Conservation (phyloP, 2,113 vertebrate species). For the Daubentonia madagascariensis region DNA sequence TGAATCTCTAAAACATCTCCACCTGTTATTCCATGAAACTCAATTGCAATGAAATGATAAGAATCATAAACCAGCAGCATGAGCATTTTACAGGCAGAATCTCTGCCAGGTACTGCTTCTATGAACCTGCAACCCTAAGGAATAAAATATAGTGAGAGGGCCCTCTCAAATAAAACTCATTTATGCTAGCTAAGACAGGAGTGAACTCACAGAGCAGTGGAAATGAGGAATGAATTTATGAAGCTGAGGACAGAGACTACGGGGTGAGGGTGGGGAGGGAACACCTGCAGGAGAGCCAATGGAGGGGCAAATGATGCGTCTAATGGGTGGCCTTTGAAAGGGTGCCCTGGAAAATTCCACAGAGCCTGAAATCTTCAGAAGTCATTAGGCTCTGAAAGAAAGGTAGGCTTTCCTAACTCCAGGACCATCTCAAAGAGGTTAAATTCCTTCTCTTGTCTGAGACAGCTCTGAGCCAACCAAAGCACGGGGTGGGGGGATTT, state of each 20-base stretch:
- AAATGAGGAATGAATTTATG: constrained; percentile 11
- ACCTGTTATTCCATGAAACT: constrained; percentile 41
- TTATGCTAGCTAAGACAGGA: constrained; percentile 16
- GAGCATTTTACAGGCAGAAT: constrained; percentile 34
- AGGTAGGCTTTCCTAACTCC: neutral
- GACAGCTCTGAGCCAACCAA: neutral
- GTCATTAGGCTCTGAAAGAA: neutral
- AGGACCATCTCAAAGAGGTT: neutral
- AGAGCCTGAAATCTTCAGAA: neutral
- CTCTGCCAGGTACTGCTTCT: constrained; percentile 24
- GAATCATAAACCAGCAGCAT: constrained; percentile 43
- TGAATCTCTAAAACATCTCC: constrained; percentile 12
- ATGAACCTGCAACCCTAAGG: constrained; percentile 25
- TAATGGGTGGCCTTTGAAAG: neutral
- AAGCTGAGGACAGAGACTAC: neutral
- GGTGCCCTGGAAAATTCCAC: neutral
- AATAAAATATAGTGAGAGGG: neutral
- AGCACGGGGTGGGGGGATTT: fast-evolving
- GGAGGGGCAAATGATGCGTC: neutral
- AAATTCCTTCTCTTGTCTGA: neutral
- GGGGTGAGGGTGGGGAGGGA: neutral
- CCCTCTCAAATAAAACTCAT: constrained; percentile 45
- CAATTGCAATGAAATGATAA: constrained; percentile 47
- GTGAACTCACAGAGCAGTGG: neutral
- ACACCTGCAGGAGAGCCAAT: fast-evolving